phyloP scores from a whole-genome alignment of 2,888 invertebrate genomes.

The Eurytoma californica region DNA sequence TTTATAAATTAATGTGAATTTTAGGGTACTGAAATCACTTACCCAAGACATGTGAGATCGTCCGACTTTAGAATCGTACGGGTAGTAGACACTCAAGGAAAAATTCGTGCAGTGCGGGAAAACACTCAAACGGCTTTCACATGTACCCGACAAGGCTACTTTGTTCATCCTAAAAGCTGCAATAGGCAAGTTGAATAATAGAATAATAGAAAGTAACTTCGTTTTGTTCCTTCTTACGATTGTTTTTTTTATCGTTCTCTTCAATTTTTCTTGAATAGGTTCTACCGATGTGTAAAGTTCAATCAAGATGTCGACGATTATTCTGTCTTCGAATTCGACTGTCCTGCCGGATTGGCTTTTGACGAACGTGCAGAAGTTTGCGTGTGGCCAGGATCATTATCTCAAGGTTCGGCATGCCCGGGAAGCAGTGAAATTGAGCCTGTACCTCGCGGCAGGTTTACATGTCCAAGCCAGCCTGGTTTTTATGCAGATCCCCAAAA shows the following conservation, averaged over 20 bases:
- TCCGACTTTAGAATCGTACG: constrained; percentile 85
- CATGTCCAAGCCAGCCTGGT: constrained; percentile 82
- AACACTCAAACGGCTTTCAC: constrained; percentile 85
- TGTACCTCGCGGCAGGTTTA: constrained; percentile 81
- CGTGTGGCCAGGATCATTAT: constrained; percentile 86
- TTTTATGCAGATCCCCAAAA: constrained; percentile 89
- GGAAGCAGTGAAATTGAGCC: constrained; percentile 88
- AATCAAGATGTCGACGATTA: constrained; percentile 85
- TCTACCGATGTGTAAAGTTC: constrained; percentile 89
- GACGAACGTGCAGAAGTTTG: constrained; percentile 87
- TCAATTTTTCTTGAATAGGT: constrained; percentile 73
- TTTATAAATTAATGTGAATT: constrained; percentile 34
- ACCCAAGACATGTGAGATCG: constrained; percentile 77
- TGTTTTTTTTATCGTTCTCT: not conserved
- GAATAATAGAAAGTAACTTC: constrained; percentile 3
- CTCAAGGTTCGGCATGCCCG: constrained; percentile 84
- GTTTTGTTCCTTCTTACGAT: not conserved
- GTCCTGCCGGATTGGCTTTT: constrained; percentile 86
- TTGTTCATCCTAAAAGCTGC: constrained; percentile 86
- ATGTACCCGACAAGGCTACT: constrained; percentile 86
- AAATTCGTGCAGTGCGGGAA: constrained; percentile 84
- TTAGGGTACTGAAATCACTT: constrained; percentile 75
- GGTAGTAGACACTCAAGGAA: constrained; percentile 84
- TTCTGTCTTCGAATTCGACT: constrained; percentile 88
- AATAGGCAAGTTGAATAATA: constrained; percentile 74